Base-by-base conservation (phyloP, 2,888 invertebrate genomes). In the Pyrochroa serraticornis region DNA sequence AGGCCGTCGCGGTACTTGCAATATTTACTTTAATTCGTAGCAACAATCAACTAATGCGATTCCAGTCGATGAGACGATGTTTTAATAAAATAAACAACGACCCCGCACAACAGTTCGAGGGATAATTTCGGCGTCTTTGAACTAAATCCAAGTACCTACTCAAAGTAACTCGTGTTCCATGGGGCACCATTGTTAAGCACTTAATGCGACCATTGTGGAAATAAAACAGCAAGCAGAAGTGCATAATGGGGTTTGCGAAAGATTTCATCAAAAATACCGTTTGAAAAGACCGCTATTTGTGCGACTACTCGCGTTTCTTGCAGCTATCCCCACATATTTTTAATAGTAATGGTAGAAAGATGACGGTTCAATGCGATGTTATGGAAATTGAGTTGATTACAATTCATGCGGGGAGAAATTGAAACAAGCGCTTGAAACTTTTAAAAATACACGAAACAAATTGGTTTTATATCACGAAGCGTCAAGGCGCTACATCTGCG, bases 141-240 rank as follows among this genome's bases (percentile, higher is more conserved):
- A 50, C 59, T 43, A 12, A 32, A 32, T 43, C 10, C 44, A 44
- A 59, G 53, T 38, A 55, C 54, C 22, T 22, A 60, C 60, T 62
- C 53, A 41, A 47, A 58, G 49, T 59, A 59, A 61, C 61, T 56
- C 60, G 62, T 59, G 58, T 61, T 61, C 64, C 60, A 62, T 55
- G 58, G 60, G 62, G 63, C 62, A 58, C 63, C 63, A 65, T 67
- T 67, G 67, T 65, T 60, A 62, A 57, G 60, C 60, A 62, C 60
- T 64, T 63, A 67, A 67, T 65, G 63, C 63, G 60, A 48, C 58
- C 65, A 63, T 64, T 59, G 65, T 64, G 62, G 59, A 66, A 65
- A 67, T 65, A 64, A 67, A 67, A 64, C 61, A 65, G 64, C 65
- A 64, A 63, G 60, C 59, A 59, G 60, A 61, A 61, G 59, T 45